Base-by-base conservation (phyloP, 2,113 vertebrate genomes). In the Procavia capensis region DNA sequence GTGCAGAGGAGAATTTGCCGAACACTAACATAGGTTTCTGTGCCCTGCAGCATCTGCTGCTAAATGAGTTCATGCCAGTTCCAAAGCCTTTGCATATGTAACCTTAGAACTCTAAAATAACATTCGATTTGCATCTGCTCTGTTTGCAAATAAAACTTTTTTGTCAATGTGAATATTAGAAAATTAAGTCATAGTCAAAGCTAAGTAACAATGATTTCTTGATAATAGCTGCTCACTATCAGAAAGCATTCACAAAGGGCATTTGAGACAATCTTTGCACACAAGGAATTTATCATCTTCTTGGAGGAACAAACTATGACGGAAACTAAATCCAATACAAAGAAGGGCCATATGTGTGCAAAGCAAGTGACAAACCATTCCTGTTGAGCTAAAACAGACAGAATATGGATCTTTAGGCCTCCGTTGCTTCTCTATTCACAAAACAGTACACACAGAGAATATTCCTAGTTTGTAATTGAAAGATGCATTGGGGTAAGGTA, bases 31-130 rank as follows among this genome's bases (percentile, higher is more conserved):
- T 24, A 13, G 10, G 22, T 22, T 57, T 78, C 36, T 68, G 13
- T 85, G n/a, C 14, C 75, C 14, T 8, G 34, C 9, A 34, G 20
- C 7, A 10, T 80, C 47, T 95, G 64, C 84, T 86, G 4, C 29
- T 70, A 87, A 72, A 59, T 85, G 59, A 85, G 3, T 78, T 19
- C 34, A 85, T 45, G n/a, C 13, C 41, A 7, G 59, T 91, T 81
- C 34, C 89, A 96, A 89, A 80, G 75, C 24, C 72, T 95, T 92
- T 93, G 19, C 20, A 57, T n/a, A 50, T 45, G 31, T 41, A 78
- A 43, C 87, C 34, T 41, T 79, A 6, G 70, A 94, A 82, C 4
- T 74, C 57, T 59, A 36, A 90, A 59, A 34, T 66, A 88, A 93
- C 70, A 10, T 36, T 79, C 80, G 29, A 6, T 43, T 87, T 88